A percentile compares a stretch with the other conserved stretches of the same genome.
phyloP scores from a whole-genome alignment of 2,888 invertebrate species.

The Pomacea canaliculata region DNA sequence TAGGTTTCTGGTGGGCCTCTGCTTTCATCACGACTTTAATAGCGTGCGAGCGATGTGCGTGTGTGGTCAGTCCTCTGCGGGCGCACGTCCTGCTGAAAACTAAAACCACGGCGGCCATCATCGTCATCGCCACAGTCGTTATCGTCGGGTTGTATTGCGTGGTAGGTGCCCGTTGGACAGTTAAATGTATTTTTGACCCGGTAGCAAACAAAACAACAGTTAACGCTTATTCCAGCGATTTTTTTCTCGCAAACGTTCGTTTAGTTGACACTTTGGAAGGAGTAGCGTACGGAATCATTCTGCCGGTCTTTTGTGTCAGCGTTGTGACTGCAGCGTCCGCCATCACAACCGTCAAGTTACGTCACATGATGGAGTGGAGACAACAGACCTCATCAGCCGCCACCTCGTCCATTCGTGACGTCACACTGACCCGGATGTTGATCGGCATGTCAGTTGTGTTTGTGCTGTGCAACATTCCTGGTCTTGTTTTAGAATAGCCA shows the following conservation, averaged over 20 bases:
- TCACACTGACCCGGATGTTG: constrained; percentile 17
- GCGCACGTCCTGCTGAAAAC: neutral
- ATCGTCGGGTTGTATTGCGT: neutral
- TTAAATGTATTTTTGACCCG: neutral
- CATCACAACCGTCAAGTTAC: neutral
- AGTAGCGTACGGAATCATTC: neutral
- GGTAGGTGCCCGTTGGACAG: neutral
- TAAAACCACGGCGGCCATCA: neutral
- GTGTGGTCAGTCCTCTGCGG: neutral
- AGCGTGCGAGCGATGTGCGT: neutral
- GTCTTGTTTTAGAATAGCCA: neutral
- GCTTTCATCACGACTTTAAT: neutral
- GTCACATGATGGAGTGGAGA: neutral
- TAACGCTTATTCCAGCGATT: neutral
- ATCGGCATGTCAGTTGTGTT: constrained; percentile 10
- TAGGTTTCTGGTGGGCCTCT: neutral
- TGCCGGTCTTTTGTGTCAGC: neutral
- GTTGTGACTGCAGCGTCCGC: neutral
- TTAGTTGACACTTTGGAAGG: neutral
- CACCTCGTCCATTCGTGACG: neutral
- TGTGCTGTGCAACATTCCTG: constrained; percentile 1
- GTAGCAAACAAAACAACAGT: neutral
- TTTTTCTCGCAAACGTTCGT: neutral
- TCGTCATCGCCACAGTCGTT: neutral
- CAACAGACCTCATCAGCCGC: neutral